Evolutionary conservation across 2,797 vertebrate species (phyloP).

Genomic region (Tokudaia tokunoshimensis): DNA sequence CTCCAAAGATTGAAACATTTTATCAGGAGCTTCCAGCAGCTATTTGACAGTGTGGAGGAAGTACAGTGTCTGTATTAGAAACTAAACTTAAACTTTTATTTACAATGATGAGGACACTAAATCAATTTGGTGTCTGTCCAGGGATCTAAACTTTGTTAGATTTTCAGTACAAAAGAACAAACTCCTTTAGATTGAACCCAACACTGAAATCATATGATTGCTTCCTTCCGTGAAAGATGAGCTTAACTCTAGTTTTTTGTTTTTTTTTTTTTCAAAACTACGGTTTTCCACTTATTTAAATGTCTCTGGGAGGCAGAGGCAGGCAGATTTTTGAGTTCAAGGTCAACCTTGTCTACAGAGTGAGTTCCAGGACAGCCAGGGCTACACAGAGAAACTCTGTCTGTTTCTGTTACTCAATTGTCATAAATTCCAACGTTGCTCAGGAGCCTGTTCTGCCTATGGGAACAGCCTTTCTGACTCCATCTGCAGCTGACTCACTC

Average conservation of each 20-base stretch:
- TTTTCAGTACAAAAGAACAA: not conserved
- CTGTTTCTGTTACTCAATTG: too few species aligned
- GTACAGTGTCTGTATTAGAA: not conserved
- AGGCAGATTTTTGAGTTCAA: too few species aligned
- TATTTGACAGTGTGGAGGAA: not conserved
- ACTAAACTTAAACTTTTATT: not conserved
- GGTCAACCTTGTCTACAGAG: too few species aligned
- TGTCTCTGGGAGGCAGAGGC: too few species aligned
- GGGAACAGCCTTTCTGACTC: too few species aligned
- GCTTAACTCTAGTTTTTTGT: not conserved
- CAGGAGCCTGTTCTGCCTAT: too few species aligned
- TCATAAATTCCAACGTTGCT: too few species aligned
- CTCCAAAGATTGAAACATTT: not conserved
- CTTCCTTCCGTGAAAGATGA: not conserved
- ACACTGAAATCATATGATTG: not conserved
- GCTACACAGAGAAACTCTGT: too few species aligned
- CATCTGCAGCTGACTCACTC: too few species aligned
- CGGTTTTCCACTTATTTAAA: too few species aligned
- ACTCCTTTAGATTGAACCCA: not conserved
- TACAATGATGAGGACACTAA: constrained; percentile 2
- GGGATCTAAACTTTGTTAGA: constrained; percentile 14
- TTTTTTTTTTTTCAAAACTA: too few species aligned
- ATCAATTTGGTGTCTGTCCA: not conserved
- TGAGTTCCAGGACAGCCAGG: too few species aligned
- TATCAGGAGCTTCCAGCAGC: not conserved